These are phyloP conservation scores for Digitonthophagus gazella DNA, from an alignment of 2,888 invertebrate species.

Conservation along the genomic window DNA sequence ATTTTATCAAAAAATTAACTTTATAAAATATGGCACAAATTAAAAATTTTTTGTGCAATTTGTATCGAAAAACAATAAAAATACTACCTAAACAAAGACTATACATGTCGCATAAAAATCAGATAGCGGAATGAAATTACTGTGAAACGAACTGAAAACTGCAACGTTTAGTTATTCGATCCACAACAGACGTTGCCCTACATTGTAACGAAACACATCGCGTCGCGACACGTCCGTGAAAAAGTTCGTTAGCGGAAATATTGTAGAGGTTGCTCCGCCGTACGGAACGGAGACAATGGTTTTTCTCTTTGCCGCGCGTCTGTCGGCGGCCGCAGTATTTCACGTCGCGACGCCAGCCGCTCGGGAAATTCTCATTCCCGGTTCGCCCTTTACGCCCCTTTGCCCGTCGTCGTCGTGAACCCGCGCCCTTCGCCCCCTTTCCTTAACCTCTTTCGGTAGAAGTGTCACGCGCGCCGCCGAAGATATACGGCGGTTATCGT, in stretches of 20 bases:
- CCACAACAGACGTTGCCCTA: too few species aligned
- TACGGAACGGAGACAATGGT: not conserved
- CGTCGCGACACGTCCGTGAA: not conserved
- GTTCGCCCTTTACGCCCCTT: not conserved
- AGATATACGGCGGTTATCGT: constrained; percentile 14
- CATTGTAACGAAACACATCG: not conserved
- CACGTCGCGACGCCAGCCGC: not conserved
- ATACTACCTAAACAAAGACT: not conserved
- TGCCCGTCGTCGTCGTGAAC: not conserved
- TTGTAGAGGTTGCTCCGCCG: not conserved
- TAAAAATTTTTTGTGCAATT: too few species aligned
- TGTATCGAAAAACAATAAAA: not conserved
- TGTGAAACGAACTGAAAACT: not conserved
- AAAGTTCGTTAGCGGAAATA: not conserved
- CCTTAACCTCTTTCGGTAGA: constrained; percentile 15
- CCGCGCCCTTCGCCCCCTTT: not conserved
- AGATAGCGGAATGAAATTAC: not conserved
- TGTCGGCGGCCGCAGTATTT: not conserved
- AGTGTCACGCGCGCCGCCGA: constrained; percentile 8
- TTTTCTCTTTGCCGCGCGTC: constrained; percentile 8
- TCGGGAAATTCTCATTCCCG: not conserved
- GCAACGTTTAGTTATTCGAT: not conserved
- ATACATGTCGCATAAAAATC: not conserved
- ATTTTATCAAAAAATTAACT: too few species aligned
- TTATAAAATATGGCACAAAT: too few species aligned